A percentile compares a stretch with the other conserved stretches of the same genome.
Conservation (phyloP, 2,888 invertebrate genomes). For the Ceramica pisi region DNA sequence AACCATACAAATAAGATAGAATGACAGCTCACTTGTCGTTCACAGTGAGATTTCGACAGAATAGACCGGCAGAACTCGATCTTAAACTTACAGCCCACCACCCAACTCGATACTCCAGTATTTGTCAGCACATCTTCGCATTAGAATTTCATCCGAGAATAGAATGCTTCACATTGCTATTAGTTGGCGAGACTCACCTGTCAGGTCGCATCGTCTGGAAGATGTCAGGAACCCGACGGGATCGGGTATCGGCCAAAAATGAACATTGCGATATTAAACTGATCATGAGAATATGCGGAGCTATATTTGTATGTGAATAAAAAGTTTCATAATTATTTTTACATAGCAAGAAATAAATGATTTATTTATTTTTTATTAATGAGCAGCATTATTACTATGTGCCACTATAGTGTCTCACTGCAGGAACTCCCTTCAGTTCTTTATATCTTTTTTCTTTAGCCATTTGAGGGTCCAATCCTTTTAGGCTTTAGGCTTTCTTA, state of each 20-base stretch:
- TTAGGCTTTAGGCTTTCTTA: too few relatives aligned
- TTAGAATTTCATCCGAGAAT: constrained; percentile 68
- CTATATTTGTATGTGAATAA: constrained; percentile 30
- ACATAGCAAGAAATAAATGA: neutral
- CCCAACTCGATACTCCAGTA: constrained; percentile 12
- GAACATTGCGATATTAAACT: constrained; percentile 53
- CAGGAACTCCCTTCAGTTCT: too few relatives aligned
- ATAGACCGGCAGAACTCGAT: neutral
- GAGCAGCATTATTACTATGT: neutral
- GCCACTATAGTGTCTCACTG: neutral
- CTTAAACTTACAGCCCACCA: neutral
- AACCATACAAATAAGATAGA: too few relatives aligned
- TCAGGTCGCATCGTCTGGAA: constrained; percentile 75
- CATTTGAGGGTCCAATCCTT: too few relatives aligned
- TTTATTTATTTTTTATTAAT: neutral
- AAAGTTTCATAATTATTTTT: neutral
- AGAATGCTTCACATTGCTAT: constrained; percentile 74
- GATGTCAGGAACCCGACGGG: constrained; percentile 64
- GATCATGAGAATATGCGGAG: constrained; percentile 37
- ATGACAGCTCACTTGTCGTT: too few relatives aligned
- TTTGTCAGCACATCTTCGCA: constrained; percentile 38
- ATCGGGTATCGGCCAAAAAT: constrained; percentile 64
- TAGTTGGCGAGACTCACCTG: constrained; percentile 77
- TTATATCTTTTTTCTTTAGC: too few relatives aligned
- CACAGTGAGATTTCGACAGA: too few relatives aligned